Percentiles rank a stretch among this genome's conserved stretches.
These are phyloP conservation scores for Sinocyclocheilus maitianheensis DNA, from an alignment of 2,113 vertebrate species.

Conservation along the genomic window DNA sequence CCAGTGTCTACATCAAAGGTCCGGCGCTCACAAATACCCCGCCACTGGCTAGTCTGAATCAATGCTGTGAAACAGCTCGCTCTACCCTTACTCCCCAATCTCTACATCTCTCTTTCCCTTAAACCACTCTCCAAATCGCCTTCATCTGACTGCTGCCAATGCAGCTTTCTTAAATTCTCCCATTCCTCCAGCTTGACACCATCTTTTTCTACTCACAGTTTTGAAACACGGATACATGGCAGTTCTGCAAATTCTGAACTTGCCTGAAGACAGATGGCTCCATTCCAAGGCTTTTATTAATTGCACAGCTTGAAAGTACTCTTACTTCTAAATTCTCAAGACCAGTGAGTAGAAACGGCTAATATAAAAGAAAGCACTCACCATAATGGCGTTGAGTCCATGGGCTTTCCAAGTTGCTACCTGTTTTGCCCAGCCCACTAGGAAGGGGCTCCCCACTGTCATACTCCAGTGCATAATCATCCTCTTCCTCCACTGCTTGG, in stretches of 20 bases:
- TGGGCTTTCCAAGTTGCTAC: conserved; percentile 77
- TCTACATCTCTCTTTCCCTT: conserved; percentile 1
- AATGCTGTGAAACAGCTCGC: conserved; percentile 58
- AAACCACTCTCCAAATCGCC: not conserved
- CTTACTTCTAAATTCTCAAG: not conserved
- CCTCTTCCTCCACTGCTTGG: conserved; percentile 69
- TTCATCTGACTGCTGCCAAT: not conserved
- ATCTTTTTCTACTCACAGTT: not conserved
- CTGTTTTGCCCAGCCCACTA: conserved; percentile 80
- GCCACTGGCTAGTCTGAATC: conserved; percentile 61
- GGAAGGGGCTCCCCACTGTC: conserved; percentile 83
- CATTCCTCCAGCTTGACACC: no score
- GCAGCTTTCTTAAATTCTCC: not conserved
- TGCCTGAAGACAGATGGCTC: not conserved
- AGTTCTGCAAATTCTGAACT: not conserved
- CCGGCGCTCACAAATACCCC: conserved; percentile 50
- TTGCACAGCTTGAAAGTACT: not conserved
- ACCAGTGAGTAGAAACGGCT: not conserved
- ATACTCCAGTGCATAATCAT: conserved; percentile 81
- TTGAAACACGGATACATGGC: no score
- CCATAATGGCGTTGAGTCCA: conserved; percentile 82
- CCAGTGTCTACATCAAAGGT: conserved; percentile 72
- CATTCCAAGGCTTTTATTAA: not conserved
- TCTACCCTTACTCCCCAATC: conserved; percentile 30
- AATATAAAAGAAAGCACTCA: conserved; percentile 51